phyloP scores from a whole-genome alignment of 2,113 vertebrate genomes.

The Daphoenositta chrysoptera region DNA sequence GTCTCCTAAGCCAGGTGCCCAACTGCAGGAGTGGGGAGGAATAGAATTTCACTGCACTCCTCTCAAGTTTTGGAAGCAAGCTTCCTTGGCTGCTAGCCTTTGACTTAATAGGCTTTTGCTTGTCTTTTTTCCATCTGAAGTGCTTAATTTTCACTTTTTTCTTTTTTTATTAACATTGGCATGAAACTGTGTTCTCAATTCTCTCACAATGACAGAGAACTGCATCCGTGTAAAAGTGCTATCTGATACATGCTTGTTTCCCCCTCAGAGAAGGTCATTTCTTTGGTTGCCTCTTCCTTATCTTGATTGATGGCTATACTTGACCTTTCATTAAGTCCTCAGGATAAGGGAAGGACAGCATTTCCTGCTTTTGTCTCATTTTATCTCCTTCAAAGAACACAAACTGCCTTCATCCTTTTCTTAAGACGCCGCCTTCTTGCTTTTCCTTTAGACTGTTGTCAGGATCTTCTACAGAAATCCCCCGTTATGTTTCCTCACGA shows the following conservation, averaged over 20 bases:
- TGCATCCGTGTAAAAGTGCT: neutral
- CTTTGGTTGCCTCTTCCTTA: constrained; percentile 34
- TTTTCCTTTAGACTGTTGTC: neutral
- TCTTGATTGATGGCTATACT: constrained; percentile 65
- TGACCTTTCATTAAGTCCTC: constrained; percentile 60
- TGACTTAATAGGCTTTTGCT: neutral
- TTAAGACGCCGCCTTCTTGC: neutral
- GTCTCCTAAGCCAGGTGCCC: neutral
- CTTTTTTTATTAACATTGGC: neutral
- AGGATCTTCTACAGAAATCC: neutral
- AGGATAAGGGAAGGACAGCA: constrained; percentile 69
- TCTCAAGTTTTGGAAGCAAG: neutral
- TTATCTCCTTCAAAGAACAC: constrained; percentile 56
- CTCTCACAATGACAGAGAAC: neutral
- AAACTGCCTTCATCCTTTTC: constrained; percentile 26
- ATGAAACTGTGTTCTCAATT: neutral
- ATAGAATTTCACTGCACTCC: neutral
- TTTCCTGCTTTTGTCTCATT: constrained; percentile 75
- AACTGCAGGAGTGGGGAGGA: neutral
- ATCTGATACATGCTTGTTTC: neutral
- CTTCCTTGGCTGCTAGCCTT: neutral
- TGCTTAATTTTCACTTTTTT: neutral
- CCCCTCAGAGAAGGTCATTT: constrained; percentile 28
- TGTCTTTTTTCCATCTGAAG: neutral
- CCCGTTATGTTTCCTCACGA: neutral